Base-by-base conservation (phyloP, 2,113 vertebrate species). In the Cyrtonyx montezumae region DNA sequence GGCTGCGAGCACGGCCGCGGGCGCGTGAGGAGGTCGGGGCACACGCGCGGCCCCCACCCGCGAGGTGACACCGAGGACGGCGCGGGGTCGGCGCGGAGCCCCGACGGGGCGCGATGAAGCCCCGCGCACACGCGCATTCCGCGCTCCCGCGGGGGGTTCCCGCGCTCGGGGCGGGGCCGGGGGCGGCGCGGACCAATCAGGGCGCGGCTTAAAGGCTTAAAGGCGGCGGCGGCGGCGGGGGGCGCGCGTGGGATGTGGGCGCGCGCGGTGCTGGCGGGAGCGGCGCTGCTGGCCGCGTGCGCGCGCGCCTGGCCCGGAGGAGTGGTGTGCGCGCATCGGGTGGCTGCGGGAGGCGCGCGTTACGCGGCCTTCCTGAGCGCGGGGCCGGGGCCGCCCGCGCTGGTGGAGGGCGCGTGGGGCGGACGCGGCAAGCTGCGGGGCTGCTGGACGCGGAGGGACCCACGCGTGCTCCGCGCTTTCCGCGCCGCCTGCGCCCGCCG, bases 191-290 rank as follows among this genome's bases (percentile, higher is more conserved):
- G 22, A 40, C 40, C 40, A 40, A 40, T 40, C 40, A 40, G 40
- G 11, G 40, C 40, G 40, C 40, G 40, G 40, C 40, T 40, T 40
- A 40, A 13, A 40, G 40, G 4, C 5, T 75, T 75, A 92, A 88
- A 88, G 19, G 23, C 2, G 36, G 8, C 23, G 12, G 48, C 48
- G 48, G 36, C 25, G 3, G 8, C 6, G 55, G 32, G 11, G 19
- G 17, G 5, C 15, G 45, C 8, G 23, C 9, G 62, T 10, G 32
- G 17, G 32, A 69, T 91, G 82, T 87, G 69, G 65, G 43, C 0
- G 42, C 21, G 69, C 1, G 32, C 6, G 5, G 18, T 13, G 5
- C 1, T 86, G 25, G 42, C 2, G 0, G 69, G 48, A 1, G 83
- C 18, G 3, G 83, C 3, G 6, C 5, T 55, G 36, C 34, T 48